Base-by-base conservation (phyloP, 2,113 vertebrate species). In the Heterocephalus glaber region DNA sequence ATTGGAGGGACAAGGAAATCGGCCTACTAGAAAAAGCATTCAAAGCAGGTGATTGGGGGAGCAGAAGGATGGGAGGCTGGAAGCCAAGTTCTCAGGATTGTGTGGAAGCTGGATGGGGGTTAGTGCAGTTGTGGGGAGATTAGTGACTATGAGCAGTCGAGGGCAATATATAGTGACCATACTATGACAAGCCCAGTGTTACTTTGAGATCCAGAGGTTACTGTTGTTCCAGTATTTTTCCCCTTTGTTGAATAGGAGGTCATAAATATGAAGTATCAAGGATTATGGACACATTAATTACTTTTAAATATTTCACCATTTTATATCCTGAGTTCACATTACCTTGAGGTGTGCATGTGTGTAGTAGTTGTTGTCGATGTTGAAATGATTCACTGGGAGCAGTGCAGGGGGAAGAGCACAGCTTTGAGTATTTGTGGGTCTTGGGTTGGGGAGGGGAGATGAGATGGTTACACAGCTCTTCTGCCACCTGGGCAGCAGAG, bases 71-170 rank as follows among this genome's bases (percentile, higher is more conserved):
- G 19, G n/a, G 17, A 44, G 74, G 76, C 61, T 49, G 11, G 66
- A 54, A 47, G 22, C 1, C 0, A 41, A 4, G 1, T 26, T 76
- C 17, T 38, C 49, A 33, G 63, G 60, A 19, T 12, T 1, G 0
- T 63, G 22, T 80, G 38, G 86, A 24, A 77, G 28, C 52, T 44
- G 38, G 30, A 1, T 8, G 38, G 49, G 47, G 56, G 1, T 63
- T 6, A 19, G 74, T 30, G 20, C 3, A 54, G 35, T 11, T n/a
- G 38, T 9, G 7, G 49, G 47, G 82, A 65, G 16, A 52, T 35
- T 2, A 9, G 60, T 54, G 17, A 54, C 65, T n/a, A 7, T 13
- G 52, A 16, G 16, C 47, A 66, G 41, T 22, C 60, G 22, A 7
- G 60, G 60, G 24, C 4, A 61, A 26, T 61, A 26, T 26, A 38